phyloP scores from a whole-genome alignment of 2,797 vertebrate species.

The Scolopax bukidnonensis region DNA sequence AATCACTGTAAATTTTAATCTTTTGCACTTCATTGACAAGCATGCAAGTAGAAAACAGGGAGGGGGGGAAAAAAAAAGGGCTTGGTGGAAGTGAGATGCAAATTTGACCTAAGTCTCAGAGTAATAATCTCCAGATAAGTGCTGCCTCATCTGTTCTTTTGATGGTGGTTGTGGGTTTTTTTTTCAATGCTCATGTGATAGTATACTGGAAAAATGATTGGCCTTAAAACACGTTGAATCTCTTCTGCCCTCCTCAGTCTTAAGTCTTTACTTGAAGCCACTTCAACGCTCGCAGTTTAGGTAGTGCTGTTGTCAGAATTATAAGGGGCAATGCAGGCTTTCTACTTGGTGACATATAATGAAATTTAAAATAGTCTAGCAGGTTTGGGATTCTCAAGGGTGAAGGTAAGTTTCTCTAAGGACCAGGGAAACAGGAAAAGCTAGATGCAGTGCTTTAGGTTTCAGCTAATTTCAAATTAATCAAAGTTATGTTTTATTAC shows the following conservation, averaged over 20 bases:
- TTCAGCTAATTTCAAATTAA: neutral
- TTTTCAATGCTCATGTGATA: constrained; percentile 24
- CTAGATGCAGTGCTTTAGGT: neutral
- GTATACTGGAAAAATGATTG: neutral
- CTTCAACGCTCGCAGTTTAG: neutral
- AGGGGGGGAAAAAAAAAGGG: fast-evolving
- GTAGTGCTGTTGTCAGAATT: neutral
- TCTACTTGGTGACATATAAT: neutral
- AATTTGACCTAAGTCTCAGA: neutral
- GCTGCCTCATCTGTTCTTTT: constrained; percentile 59
- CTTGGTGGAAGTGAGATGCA: constrained; percentile 7
- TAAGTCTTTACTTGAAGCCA: neutral
- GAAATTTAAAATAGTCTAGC: neutral
- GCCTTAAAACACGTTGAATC: constrained; percentile 22
- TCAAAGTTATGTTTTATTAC: neutral
- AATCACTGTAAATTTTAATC: constrained; percentile 13
- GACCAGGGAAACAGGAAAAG: neutral
- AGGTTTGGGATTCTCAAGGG: neutral
- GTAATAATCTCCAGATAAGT: constrained; percentile 48
- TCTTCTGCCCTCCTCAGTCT: constrained; percentile 55
- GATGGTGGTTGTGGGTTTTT: neutral
- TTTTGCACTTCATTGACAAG: neutral
- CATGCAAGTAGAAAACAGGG: neutral
- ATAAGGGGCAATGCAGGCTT: neutral
- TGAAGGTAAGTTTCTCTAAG: neutral